A percentile compares a stretch with the other conserved stretches of the same genome.
These are phyloP conservation scores for human DNA, from an alignment of 2,113 vertebrate genomes.

Conservation along the genomic window DNA sequence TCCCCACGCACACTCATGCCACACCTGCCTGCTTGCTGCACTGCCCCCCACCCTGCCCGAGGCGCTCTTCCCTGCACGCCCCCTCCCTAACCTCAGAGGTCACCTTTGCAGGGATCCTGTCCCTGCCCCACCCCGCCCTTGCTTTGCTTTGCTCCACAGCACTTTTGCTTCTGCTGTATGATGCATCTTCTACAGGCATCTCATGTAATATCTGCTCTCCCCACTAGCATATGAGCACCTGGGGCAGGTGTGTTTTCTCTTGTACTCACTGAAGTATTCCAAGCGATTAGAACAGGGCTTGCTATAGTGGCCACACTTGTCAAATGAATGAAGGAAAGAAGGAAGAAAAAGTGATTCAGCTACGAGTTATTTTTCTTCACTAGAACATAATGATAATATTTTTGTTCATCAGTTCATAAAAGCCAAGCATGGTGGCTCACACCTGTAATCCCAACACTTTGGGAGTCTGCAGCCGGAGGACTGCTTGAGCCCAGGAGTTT, in stretches of 20 bases:
- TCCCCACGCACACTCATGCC: not conserved
- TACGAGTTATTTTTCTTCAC: not conserved
- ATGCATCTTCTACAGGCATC: rapidly evolving
- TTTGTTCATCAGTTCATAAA: not conserved
- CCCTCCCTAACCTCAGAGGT: rapidly evolving
- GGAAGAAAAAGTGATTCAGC: not conserved
- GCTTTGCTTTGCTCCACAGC: not conserved
- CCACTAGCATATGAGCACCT: not conserved
- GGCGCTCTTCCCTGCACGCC: rapidly evolving
- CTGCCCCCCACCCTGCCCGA: not conserved
- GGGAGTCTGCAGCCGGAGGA: no score
- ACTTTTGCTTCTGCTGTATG: rapidly evolving
- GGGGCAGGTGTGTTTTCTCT: rapidly evolving
- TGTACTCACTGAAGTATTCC: not conserved
- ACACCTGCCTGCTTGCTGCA: not conserved
- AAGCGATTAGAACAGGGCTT: not conserved
- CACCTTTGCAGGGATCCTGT: no score
- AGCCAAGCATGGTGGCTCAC: no score
- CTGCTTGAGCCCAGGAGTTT: no score
- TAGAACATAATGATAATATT: not conserved
- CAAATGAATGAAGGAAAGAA: not conserved
- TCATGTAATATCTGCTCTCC: not conserved
- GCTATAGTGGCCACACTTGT: not conserved
- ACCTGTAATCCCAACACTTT: no score
- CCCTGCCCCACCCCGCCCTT: not conserved